Evolutionary conservation across 2,888 invertebrate species (phyloP), one percentile per base, ranked within the genome.

Genomic region (Eristalis tenax): DNA sequence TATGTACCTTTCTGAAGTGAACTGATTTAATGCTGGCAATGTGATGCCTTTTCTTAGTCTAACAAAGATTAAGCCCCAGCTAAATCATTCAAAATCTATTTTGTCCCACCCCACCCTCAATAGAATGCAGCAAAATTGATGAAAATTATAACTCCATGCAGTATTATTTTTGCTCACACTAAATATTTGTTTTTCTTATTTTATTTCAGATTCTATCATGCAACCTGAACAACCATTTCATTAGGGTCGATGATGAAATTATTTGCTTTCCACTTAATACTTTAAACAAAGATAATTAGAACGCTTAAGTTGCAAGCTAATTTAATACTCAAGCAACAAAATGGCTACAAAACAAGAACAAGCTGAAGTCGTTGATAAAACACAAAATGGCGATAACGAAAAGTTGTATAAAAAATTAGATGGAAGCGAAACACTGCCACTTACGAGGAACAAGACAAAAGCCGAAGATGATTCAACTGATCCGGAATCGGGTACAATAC

Each of bases 401-500:
- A 79, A 83, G 23, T 87, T 73, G 22, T 83, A 75, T 73, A 91
- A 91, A 78, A 92, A 92, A 89, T 90, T 92, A 64, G 92, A 92
- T 89, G 91, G 92, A 59, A 92, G 92, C 43, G 92, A 92, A 85
- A 92, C 92, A 56, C 90, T 92, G 11, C 92, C 92, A 4, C 83
- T 92, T 75, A 92, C 92, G 23, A 91, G 90, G 75, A 91, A 92
- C 82, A 92, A 92, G 87, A 90, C 92, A 74, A 92, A 91, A 89
- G 80, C 91, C 22, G 91, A 91, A 50, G 90, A 91, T 66, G 92
- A 92, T 69, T 78, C 78, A 75, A 68, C 65, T 26, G 83, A 83
- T 83, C 77, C 83, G 32, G 87, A 87, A 76, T 87, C 83, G 35
- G 79, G 87, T 4, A 76, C 66, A 64, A 64, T 18, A 28, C 66